Evolutionary conservation across 2,797 vertebrate genomes (phyloP), one percentile per base, ranked within the genome.

Genomic region (Chaunax sp.): DNA sequence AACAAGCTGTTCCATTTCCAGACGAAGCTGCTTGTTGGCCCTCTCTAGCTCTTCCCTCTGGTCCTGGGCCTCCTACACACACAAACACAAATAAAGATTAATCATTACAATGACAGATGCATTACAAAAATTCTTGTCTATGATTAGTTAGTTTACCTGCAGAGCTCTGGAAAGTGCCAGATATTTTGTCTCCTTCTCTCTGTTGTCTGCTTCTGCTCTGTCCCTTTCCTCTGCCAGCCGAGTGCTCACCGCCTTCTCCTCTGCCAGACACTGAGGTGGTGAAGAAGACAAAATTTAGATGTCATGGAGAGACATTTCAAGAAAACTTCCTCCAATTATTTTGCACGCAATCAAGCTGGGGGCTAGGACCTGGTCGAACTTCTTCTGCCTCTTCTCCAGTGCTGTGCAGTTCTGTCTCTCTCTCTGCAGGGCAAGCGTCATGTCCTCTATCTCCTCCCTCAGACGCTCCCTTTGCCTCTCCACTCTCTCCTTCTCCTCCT

Each of bases 301-400:
- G 16, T 61, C 6, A 10, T 4, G 3, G 15, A 7, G 28, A 20
- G 15, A 38, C 5, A 26, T 46, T 44, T 61, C 18, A 38, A 14
- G 5, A 25, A 47, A 6, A 41, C 41, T 5, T 25, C 1, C n/a
- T 19, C 3, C 19, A 2, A 55, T 16, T 16, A 28, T 43, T 64
- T 19, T 14, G 13, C 9, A 6, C 6, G 18, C 3, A 11, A 47
- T 28, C 16, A 60, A 20, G 30, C 10, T 0, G 2, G 9, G 23
- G 16, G 25, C n/a, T 41, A 75, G 46, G 18, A 97, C 96, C 95
- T 97, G 96, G 86, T 98, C 96, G 5, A 97, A 98, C 79, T 97
- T 98, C 87, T 96, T 96, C 89, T 98, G 96, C 80, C 95, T 95
- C 90, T 97, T 97, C 82, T 98, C 96, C 20, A 98, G 92, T 0